Conservation (phyloP, 2,888 invertebrate species). For the Thalpophila matura region DNA sequence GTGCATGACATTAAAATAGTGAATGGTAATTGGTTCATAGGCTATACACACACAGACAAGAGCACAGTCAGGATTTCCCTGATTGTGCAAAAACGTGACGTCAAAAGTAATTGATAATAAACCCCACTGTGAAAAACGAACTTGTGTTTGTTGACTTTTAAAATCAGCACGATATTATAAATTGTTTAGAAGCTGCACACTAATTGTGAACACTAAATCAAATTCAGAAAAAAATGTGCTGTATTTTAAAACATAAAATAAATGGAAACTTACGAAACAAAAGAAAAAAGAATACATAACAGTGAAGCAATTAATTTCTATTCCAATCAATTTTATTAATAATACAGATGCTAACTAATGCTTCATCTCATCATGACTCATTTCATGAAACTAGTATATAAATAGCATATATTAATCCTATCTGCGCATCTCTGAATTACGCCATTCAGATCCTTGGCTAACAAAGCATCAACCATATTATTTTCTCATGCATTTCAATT, state of each 20-base stretch:
- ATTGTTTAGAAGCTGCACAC: not conserved
- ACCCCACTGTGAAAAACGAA: not conserved
- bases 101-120: not conserved
- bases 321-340: too few species aligned
- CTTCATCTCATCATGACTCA: too few species aligned
- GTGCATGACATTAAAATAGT: conserved; percentile 20
- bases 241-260: too few species aligned
- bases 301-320: too few species aligned
- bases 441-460: conserved; percentile 28
- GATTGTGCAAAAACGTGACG: not conserved
- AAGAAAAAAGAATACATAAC: too few species aligned
- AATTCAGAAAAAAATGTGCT: too few species aligned
- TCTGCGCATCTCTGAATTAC: conserved; percentile 14
- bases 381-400: too few species aligned
- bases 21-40: conserved; percentile 4
- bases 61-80: not conserved
- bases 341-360: too few species aligned
- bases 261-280: too few species aligned
- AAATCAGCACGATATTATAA: not conserved
- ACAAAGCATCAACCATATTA: conserved; percentile 28
- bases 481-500: conserved; percentile 50
- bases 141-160: not conserved
- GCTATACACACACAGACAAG: not conserved
- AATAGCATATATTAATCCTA: conserved; percentile 1
- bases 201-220: too few species aligned